Conservation (phyloP, 92 coral and sea anemone genomes). For the Ricordea florida region DNA sequence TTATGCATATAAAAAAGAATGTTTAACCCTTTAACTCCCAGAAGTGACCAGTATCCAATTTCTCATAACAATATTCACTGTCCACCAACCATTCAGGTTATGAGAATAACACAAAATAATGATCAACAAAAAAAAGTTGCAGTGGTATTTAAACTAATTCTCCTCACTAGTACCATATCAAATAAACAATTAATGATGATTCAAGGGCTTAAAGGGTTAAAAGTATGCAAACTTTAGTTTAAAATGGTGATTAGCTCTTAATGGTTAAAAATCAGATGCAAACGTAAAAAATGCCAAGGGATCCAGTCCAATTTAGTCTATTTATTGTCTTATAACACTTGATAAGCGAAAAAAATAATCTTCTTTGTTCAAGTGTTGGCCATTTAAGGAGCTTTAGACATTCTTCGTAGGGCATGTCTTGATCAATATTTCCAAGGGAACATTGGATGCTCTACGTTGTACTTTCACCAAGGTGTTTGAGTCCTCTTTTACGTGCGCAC, state of each 20-base stretch:
- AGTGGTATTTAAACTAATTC: background rate
- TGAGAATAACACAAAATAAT: background rate
- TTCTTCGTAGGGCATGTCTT: too few relatives aligned
- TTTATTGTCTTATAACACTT: too few relatives aligned
- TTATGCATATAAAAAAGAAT: slow-evolving; percentile 22
- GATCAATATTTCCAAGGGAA: slow-evolving; percentile 39
- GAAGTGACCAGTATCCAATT: too few relatives aligned
- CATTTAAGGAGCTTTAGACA: too few relatives aligned
- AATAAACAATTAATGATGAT: too few relatives aligned
- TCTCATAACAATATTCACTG: too few relatives aligned
- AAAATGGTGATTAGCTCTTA: slow-evolving; percentile 35
- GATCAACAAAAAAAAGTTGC: background rate
- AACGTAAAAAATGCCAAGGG: slow-evolving; percentile 43
- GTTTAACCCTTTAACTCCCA: too few relatives aligned
- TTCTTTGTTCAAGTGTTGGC: too few relatives aligned
- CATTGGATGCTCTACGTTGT: slow-evolving; percentile 57
- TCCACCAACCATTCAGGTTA: background rate
- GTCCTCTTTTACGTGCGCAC: slow-evolving; percentile 59
- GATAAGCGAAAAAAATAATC: too few relatives aligned
- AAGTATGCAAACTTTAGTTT: too few relatives aligned
- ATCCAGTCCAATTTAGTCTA: slow-evolving; percentile 51
- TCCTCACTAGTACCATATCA: too few relatives aligned
- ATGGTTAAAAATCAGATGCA: slow-evolving; percentile 42
- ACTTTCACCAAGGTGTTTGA: slow-evolving; percentile 50
- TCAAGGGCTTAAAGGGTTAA: too few relatives aligned